Evolutionary conservation across 2,888 invertebrate species (phyloP), one percentile per base, ranked within the genome.

Genomic region (Platypus cylindrus): DNA sequence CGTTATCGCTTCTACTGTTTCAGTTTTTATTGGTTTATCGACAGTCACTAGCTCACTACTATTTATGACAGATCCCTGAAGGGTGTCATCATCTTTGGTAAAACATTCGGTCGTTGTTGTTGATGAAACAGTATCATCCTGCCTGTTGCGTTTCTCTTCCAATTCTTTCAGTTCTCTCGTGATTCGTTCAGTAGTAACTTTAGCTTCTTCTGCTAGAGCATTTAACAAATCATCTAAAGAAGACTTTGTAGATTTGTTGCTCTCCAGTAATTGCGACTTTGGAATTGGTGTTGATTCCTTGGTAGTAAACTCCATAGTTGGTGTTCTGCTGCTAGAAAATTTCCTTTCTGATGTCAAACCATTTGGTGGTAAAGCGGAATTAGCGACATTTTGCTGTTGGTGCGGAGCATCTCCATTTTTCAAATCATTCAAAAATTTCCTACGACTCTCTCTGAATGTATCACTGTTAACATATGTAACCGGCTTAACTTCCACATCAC

Each of bases 181-280:
- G 18, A 61, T 60, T 32, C 57, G 73, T 44, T 77, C 75, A 52
- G 78, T 79, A 27, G 78, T 78, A 52, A 78, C 78, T 62, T 75
- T 73, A 9, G 81, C 79, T 66, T 83, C 82, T 52, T 73, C 73
- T 8, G 80, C 80, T 39, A 83, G 67, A 55, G 77, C 74, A 48
- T 77, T 75, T 32, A 83, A 62, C 22, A 81, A 70, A 52, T 81
- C 79, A 56, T 81, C 79, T 56, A 81, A 60, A 39, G 67, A 64
- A 12, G 51, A 49, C 11, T 41, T 38, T 4, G 32, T 38, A 3
- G 43, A 40, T 14, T 15, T 37, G 28, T 46, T 44, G 16, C 50
- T 47, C 34, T 51, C 48, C n/a, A n/a, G n/a, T 13, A 48, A 32
- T 3, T 48, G 47, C 14, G 50, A 48, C 8, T 47, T 35, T 1